Conservation (phyloP, 2,113 vertebrate genomes). For the Micromys minutus region DNA sequence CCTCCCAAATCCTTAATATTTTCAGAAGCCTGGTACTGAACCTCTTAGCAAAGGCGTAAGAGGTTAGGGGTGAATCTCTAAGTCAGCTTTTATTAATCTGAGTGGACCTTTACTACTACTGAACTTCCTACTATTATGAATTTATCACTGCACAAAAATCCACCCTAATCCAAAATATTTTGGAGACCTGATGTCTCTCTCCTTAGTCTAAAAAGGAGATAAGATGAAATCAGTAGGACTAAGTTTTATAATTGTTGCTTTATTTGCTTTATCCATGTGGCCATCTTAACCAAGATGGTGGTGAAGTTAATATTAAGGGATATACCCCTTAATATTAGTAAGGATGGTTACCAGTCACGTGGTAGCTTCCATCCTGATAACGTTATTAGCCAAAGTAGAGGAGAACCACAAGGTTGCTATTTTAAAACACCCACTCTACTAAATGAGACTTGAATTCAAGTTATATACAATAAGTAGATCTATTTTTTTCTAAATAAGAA, state of each 20-base stretch:
- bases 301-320: not conserved
- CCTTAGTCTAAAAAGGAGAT: not conserved
- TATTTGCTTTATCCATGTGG: not conserved
- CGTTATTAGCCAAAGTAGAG: not conserved
- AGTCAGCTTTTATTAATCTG: not conserved
- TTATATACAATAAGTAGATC: not conserved
- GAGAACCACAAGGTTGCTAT: not conserved
- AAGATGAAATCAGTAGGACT: not conserved
- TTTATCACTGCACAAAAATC: not conserved
- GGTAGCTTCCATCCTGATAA: not conserved
- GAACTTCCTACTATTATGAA: not conserved
- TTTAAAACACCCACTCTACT: not conserved
- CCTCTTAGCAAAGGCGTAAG: not conserved
- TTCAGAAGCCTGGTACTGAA: not conserved
- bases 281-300: not conserved
- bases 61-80: not conserved
- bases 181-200: not conserved
- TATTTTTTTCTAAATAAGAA: not conserved
- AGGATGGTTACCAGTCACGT: not conserved
- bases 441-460: not conserved
- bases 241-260: not conserved
- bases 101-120: not conserved
- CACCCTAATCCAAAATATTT: not conserved
- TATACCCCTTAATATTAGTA: not conserved
- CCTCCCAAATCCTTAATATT: not conserved